Percentiles rank a stretch among this genome's conserved stretches.
Evolutionary conservation across 2,113 vertebrate genomes (phyloP).

Genomic region (Procavia capensis): DNA sequence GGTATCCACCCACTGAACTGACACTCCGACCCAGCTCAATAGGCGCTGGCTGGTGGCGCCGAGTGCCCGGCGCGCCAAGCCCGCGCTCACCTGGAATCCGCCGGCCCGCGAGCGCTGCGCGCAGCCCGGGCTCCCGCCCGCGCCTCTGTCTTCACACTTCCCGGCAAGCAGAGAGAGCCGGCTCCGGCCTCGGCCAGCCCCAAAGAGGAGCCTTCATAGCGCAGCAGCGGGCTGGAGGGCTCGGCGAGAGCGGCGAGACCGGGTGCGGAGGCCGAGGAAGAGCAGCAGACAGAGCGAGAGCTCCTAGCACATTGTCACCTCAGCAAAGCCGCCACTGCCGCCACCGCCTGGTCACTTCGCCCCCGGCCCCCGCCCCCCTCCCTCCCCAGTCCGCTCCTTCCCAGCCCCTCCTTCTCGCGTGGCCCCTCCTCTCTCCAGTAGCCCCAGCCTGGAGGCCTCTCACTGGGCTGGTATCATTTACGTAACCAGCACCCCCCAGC

Average conservation of each 20-base stretch:
- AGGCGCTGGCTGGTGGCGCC: neutral
- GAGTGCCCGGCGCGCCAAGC: neutral
- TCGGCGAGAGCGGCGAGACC: neutral
- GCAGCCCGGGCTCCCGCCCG: slow-evolving; percentile 38
- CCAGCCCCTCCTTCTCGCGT: slow-evolving; percentile 40
- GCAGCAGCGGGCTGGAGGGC: slow-evolving; percentile 30
- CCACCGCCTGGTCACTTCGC: slow-evolving; percentile 68
- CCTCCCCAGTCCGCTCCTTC: slow-evolving; percentile 14
- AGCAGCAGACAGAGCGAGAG: neutral
- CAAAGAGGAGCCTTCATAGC: slow-evolving; percentile 73
- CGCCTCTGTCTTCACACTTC: slow-evolving; percentile 66
- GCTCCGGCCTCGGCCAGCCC: slow-evolving; percentile 70
- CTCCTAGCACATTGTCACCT: slow-evolving; percentile 64
- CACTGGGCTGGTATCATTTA: slow-evolving; percentile 77
- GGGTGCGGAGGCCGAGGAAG: slow-evolving; percentile 50
- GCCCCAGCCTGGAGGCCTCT: slow-evolving; percentile 77
- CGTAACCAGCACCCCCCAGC: slow-evolving; percentile 77
- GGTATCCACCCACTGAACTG: slow-evolving; percentile 22
- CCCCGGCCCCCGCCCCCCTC: slow-evolving; percentile 50
- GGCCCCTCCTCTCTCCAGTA: slow-evolving; percentile 59
- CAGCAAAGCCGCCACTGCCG: slow-evolving; percentile 12
- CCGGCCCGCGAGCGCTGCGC: neutral
- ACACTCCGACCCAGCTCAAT: neutral
- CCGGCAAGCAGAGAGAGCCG: neutral
- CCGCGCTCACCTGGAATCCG: slow-evolving; percentile 53